These are phyloP conservation scores for Oostethus manadensis DNA, from an alignment of 2,113 vertebrate genomes.

Conservation along the genomic window DNA sequence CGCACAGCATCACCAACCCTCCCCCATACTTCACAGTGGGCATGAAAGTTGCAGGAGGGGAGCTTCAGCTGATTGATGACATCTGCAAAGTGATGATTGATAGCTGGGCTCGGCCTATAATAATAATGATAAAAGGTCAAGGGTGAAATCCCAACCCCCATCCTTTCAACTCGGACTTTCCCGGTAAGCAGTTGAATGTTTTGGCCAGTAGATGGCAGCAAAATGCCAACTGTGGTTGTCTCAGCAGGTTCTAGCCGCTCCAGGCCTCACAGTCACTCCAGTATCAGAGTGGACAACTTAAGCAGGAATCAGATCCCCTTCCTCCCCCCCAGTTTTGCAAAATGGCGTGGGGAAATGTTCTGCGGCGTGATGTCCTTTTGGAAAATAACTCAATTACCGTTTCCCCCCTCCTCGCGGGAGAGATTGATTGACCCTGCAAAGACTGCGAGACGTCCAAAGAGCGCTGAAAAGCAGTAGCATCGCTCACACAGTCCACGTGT, in stretches of 20 bases:
- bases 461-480: background rate
- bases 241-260: background rate
- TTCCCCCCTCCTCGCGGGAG: constrained; percentile 7
- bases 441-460: constrained; percentile 17
- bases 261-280: background rate
- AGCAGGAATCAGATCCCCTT: background rate
- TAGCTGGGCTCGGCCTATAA: too few relatives aligned
- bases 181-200: background rate
- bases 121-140: too few relatives aligned
- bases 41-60: too few relatives aligned
- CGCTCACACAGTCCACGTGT: background rate
- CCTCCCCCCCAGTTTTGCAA: background rate
- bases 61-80: too few relatives aligned
- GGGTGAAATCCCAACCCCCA: too few relatives aligned
- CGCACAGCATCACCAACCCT: too few relatives aligned
- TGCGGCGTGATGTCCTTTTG: background rate
- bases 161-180: background rate
- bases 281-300: too few relatives aligned
- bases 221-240: background rate
- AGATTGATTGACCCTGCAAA: constrained; percentile 26
- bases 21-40: too few relatives aligned
- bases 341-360: background rate
- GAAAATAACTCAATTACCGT: constrained; percentile 6
- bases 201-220: constrained; percentile 59
- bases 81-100: too few relatives aligned